Base-by-base conservation (phyloP, 2,797 vertebrate genomes). In the Betta splendens region DNA sequence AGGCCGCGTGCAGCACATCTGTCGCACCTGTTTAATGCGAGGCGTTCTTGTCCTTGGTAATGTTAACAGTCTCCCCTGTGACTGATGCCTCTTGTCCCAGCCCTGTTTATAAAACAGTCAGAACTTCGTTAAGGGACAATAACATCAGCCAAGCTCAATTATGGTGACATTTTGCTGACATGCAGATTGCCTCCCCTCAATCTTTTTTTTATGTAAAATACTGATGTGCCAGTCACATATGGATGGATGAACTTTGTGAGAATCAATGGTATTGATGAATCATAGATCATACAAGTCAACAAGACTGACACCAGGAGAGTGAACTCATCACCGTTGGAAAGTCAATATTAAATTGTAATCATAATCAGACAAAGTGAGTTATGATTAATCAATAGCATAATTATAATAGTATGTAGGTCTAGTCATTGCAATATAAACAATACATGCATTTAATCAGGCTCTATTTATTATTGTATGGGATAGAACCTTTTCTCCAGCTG, bases 341-440 rank as follows among this genome's bases (percentile, higher is more conserved):
- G 90, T 91, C 93, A 90, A 92, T 92, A 93, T 92, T 89, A 92
- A 94, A 94, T 93, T 93, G 94, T 94, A 94, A 96, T 96, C 94
- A 94, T 92, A 93, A 92, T 91, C 90, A 92, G 93, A 94, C 94
- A 93, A 94, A 94, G 90, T 94, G 93, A 94, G 93, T 94, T 94
- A 95, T 94, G 92, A 93, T 79, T 91, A 94, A 95, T 97, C 95
- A 93, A 97, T 97, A 93, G 80, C 86, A 87, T 90, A 92, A 94
- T 94, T 94, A 94, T 94, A 91, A 91, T 92, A 91, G 73, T 72
- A 42, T 45, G 90, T 89, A 83, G 71, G 83, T 81, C 68, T 77
- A 51, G 74, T 79, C 78, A 70, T 83, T 75, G 70, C 62, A 51
- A 72, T 79, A 39, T 60, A 82, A 72, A 80, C 66, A 77, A 78